These are phyloP conservation scores for Ploceus nigricollis DNA, from an alignment of 2,113 vertebrate species.

Conservation along the genomic window DNA sequence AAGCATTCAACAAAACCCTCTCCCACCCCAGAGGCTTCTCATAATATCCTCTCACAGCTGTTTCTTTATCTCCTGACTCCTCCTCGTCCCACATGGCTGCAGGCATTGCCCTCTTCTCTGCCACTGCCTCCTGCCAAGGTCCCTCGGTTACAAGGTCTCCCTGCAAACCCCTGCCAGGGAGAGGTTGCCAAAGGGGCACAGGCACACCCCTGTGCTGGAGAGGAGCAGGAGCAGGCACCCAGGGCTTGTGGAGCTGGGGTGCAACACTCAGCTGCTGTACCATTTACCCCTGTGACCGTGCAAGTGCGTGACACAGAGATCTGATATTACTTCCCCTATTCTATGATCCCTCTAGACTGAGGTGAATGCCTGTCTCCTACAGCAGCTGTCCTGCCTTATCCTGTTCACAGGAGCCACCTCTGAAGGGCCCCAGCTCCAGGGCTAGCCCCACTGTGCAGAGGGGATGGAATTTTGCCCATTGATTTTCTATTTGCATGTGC, in stretches of 20 bases:
- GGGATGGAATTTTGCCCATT: neutral
- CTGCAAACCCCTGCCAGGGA: neutral
- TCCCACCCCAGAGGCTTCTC: neutral
- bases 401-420: neutral
- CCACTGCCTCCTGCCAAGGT: neutral
- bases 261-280: neutral
- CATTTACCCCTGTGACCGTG: neutral
- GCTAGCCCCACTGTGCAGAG: neutral
- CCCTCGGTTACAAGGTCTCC: accelerated
- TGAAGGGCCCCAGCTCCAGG: neutral
- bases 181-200: neutral
- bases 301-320: neutral
- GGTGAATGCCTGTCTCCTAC: accelerated
- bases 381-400: neutral
- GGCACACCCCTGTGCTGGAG: neutral
- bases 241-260: neutral
- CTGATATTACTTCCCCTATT: neutral
- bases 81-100: neutral
- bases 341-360: neutral
- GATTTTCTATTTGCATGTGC: neutral
- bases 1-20: neutral
- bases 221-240: neutral
- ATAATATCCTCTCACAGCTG: neutral
- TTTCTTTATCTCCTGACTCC: neutral
- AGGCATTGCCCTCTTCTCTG: neutral